A percentile compares a stretch with the other conserved stretches of the same genome.
These are phyloP conservation scores for Scaptomyza cyrtandrae DNA, from an alignment of 2,888 invertebrate genomes.

Conservation along the genomic window DNA sequence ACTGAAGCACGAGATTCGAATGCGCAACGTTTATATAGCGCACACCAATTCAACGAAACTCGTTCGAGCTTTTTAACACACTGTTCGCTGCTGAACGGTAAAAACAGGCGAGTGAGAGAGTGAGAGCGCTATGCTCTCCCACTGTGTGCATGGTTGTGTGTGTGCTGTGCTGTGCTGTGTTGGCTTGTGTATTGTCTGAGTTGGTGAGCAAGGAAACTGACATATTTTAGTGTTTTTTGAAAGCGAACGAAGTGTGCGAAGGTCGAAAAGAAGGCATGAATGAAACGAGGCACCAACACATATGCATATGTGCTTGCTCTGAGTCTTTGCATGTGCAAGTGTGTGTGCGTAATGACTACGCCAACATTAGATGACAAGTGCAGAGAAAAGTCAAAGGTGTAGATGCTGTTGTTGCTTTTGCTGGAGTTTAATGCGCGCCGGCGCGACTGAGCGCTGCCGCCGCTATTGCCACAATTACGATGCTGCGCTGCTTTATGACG, in stretches of 20 bases:
- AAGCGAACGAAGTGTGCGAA: constrained; percentile 54
- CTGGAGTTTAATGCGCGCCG: constrained; percentile 37
- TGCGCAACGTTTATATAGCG: constrained; percentile 83
- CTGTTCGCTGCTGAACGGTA: constrained; percentile 56
- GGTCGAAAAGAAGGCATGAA: constrained; percentile 73
- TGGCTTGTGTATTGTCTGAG: constrained; percentile 12
- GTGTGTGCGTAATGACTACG: constrained; percentile 30
- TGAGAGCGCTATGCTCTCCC: constrained; percentile 46
- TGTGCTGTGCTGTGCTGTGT: neutral
- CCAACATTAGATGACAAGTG: constrained; percentile 45
- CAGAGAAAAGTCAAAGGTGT: constrained; percentile 52
- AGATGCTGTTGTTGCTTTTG: constrained; percentile 27
- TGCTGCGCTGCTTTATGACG: constrained; percentile 62
- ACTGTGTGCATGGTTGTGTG: constrained; percentile 8
- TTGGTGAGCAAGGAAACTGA: constrained; percentile 36
- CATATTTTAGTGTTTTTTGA: constrained; percentile 14
- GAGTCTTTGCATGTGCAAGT: constrained; percentile 7
- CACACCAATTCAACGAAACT: constrained; percentile 61
- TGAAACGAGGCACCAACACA: constrained; percentile 55
- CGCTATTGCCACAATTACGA: constrained; percentile 30
- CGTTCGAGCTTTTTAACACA: constrained; percentile 66
- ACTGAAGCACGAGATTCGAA: constrained; percentile 84
- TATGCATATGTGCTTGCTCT: neutral
- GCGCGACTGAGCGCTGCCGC: constrained; percentile 40
- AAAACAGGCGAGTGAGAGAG: constrained; percentile 43